Conservation (phyloP, 53 echinoderm and acorn worm genomes). For the Pentamera pediparva region DNA sequence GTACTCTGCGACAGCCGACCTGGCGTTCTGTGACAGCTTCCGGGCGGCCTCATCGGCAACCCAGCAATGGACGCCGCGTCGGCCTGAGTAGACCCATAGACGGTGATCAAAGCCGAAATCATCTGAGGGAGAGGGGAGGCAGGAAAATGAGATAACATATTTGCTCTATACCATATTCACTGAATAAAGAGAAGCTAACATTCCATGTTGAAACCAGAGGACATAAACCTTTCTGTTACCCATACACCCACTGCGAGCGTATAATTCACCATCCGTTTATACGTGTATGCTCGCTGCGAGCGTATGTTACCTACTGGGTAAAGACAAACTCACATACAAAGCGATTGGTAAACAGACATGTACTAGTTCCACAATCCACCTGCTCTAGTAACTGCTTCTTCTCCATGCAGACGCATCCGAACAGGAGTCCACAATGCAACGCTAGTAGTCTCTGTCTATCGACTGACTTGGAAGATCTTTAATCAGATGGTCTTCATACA, state of each 20-base stretch:
- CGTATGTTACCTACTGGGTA: no score
- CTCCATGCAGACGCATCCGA: no score
- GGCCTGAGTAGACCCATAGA: slow-evolving; percentile 95
- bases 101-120: slow-evolving; percentile 99
- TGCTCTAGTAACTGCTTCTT: no score
- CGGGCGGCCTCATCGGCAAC: slow-evolving; percentile 87
- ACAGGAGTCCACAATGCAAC: no score
- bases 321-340: no score
- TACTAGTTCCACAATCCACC: no score
- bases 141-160: background rate
- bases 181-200: background rate
- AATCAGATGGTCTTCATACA: no score
- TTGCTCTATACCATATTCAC: background rate
- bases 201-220: background rate
- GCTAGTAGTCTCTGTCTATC: no score
- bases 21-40: slow-evolving; percentile 90
- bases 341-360: no score
- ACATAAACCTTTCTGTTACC: background rate
- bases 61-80: slow-evolving; percentile 94
- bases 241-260: background rate
- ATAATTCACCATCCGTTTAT: no score
- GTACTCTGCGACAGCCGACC: slow-evolving; percentile 89
- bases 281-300: no score
- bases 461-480: no score
- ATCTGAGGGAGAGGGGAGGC: slow-evolving; percentile 42